Evolutionary conservation across 1,140 invertebrate genomes (phyloP).

Genomic region (Magallana ariakensis): DNA sequence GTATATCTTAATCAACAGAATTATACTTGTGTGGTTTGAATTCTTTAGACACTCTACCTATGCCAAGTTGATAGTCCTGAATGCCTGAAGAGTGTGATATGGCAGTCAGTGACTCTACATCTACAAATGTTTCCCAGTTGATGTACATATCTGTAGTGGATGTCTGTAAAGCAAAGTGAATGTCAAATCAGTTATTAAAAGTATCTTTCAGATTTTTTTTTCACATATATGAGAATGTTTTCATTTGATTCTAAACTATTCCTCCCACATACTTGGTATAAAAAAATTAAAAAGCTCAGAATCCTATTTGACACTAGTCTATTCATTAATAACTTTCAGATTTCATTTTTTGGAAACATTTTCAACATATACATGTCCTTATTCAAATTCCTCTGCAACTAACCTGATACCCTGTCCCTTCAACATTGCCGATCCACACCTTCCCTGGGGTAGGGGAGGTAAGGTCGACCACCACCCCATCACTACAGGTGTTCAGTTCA

Average conservation of each 20-base stretch:
- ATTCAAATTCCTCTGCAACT: not conserved
- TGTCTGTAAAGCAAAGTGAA: slow-evolving; percentile 40
- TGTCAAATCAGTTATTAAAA: not conserved
- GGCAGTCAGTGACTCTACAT: slow-evolving; percentile 57
- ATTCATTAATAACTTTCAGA: too few relatives aligned
- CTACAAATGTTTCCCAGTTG: slow-evolving; percentile 63
- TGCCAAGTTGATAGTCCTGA: slow-evolving; percentile 55
- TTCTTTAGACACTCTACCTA: slow-evolving; percentile 48
- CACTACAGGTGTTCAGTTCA: slow-evolving; percentile 60
- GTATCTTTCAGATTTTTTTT: too few relatives aligned
- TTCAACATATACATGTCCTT: too few relatives aligned
- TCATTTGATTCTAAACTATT: too few relatives aligned
- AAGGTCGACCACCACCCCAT: slow-evolving; percentile 62
- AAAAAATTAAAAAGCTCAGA: too few relatives aligned
- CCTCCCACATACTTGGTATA: too few relatives aligned
- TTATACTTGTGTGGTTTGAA: not conserved
- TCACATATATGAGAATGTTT: too few relatives aligned
- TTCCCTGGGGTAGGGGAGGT: slow-evolving; percentile 56
- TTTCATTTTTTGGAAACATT: too few relatives aligned
- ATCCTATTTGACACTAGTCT: too few relatives aligned
- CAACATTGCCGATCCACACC: slow-evolving; percentile 53
- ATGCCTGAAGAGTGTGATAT: slow-evolving; percentile 59
- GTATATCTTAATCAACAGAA: not conserved
- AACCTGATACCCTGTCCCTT: slow-evolving; percentile 45
- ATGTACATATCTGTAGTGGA: slow-evolving; percentile 57